These are phyloP conservation scores for Hippasteria phrygiana DNA, from an alignment of 53 echinoderm and acorn worm species.

Conservation along the genomic window DNA sequence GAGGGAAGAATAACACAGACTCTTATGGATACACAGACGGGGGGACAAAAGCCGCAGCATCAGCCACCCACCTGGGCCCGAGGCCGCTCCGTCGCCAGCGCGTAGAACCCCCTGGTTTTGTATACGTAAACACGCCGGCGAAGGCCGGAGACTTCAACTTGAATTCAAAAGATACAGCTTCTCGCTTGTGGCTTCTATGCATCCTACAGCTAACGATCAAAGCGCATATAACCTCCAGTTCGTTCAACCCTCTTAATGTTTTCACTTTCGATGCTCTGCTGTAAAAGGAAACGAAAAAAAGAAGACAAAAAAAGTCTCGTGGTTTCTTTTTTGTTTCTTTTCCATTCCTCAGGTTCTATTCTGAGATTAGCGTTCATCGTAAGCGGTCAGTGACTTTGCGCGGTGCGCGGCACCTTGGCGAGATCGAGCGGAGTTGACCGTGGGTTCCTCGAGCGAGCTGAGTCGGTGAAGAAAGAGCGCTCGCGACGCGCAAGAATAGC, in stretches of 20 bases:
- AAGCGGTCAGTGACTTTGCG: slow-evolving; percentile 63
- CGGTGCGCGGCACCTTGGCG: background rate
- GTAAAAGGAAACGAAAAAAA: background rate
- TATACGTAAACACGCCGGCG: slow-evolving; percentile 17
- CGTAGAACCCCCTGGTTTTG: slow-evolving; percentile 7
- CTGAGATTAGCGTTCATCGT: slow-evolving; percentile 51
- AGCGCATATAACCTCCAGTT: slow-evolving; percentile 60
- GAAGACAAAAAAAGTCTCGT: background rate
- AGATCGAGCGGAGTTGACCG: slow-evolving; percentile 28
- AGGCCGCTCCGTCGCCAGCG: slow-evolving; percentile 27
- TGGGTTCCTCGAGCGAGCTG: slow-evolving; percentile 26
- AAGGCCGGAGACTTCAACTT: slow-evolving; percentile 49
- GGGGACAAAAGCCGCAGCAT: slow-evolving; percentile 57
- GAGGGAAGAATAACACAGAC: slow-evolving; percentile 62
- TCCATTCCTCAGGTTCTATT: background rate
- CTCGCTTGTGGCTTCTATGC: background rate
- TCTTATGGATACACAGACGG: slow-evolving; percentile 52
- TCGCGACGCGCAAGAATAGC: slow-evolving; percentile 32
- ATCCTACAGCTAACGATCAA: slow-evolving; percentile 38
- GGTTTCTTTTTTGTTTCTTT: background rate
- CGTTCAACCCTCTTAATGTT: slow-evolving; percentile 56
- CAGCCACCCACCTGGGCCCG: slow-evolving; percentile 55
- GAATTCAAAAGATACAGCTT: slow-evolving; percentile 56
- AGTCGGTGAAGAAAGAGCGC: slow-evolving; percentile 22
- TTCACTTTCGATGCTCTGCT: slow-evolving; percentile 45